Percentiles rank a stretch among this genome's conserved stretches.
These are phyloP conservation scores for Intellagama lesueurii DNA, from an alignment of 2,797 vertebrate genomes.

Conservation along the genomic window DNA sequence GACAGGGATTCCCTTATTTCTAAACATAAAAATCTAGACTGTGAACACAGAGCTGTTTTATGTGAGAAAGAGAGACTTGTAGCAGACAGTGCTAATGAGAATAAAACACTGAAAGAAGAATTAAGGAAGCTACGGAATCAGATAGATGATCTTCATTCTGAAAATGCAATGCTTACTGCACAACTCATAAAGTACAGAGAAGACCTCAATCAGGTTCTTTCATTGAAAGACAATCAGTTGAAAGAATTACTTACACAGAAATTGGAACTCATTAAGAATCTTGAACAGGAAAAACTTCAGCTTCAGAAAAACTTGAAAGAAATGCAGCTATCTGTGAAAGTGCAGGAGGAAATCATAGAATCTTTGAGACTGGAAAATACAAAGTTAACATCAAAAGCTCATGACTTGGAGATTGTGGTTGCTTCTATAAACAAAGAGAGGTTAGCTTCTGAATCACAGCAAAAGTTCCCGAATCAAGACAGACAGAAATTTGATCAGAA, in stretches of 20 bases:
- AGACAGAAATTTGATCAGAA: conserved; percentile 36
- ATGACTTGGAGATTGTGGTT: conserved; percentile 71
- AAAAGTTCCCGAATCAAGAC: conserved; percentile 39
- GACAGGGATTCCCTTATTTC: conserved; percentile 84
- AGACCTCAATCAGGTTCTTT: conserved; percentile 89
- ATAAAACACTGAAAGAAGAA: conserved; percentile 84
- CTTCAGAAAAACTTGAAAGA: conserved; percentile 81
- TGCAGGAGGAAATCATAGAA: conserved; percentile 67
- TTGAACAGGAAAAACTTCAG: conserved; percentile 82
- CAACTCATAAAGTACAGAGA: conserved; percentile 90
- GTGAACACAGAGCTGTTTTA: conserved; percentile 73
- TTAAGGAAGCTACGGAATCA: conserved; percentile 83
- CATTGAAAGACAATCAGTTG: conserved; percentile 89
- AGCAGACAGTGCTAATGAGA: conserved; percentile 73
- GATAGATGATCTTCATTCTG: conserved; percentile 91
- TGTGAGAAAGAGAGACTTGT: conserved; percentile 75
- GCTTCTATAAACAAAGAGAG: conserved; percentile 74
- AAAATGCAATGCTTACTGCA: conserved; percentile 91
- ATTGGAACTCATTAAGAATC: conserved; percentile 85
- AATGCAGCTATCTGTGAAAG: conserved; percentile 69
- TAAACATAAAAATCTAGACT: conserved; percentile 80
- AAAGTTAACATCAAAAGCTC: conserved; percentile 67
- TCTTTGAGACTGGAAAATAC: conserved; percentile 80
- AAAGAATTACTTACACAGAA: conserved; percentile 89
- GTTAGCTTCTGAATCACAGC: conserved; percentile 66